Evolutionary conservation across 2,113 vertebrate genomes (phyloP).

Genomic region (Nannobrachium achirus): DNA sequence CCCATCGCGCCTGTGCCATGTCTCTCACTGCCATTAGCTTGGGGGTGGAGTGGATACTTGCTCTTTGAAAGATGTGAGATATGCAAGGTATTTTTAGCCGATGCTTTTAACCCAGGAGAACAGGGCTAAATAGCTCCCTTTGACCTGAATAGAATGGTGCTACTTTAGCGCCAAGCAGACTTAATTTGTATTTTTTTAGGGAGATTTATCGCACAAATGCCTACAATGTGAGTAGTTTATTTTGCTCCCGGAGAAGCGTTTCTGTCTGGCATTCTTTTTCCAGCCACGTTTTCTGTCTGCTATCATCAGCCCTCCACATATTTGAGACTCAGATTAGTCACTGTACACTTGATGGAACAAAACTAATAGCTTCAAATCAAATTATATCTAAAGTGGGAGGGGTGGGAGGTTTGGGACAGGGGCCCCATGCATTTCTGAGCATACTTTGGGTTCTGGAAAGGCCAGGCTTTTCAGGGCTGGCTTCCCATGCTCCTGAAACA

Average conservation of each 20-base stretch:
- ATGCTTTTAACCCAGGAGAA: conserved; percentile 58
- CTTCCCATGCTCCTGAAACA: conserved; percentile 5
- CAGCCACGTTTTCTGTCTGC: background rate
- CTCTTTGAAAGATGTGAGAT: conserved; percentile 69
- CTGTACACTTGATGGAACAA: conserved; percentile 30
- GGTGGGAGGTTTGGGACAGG: background rate
- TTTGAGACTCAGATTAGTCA: background rate
- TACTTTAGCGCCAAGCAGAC: conserved; percentile 1
- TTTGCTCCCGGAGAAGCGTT: background rate
- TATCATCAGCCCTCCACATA: conserved; percentile 8
- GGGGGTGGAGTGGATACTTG: conserved; percentile 59
- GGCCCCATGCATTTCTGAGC: conserved; percentile 8
- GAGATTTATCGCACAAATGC: background rate
- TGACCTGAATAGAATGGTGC: conserved; percentile 24
- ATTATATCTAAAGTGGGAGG: conserved; percentile 32
- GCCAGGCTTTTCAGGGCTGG: background rate
- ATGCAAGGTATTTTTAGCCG: conserved; percentile 74
- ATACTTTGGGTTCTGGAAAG: conserved; percentile 31
- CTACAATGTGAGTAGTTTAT: background rate
- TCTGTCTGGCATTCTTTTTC: background rate
- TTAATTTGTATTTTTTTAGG: background rate
- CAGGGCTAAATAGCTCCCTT: conserved; percentile 36
- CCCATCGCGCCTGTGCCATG: conserved; percentile 63
- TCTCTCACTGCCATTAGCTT: conserved; percentile 67
- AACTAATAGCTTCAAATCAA: conserved; percentile 46